phyloP scores from a whole-genome alignment of 2,113 vertebrate species.

The Prietella phreatophila region DNA sequence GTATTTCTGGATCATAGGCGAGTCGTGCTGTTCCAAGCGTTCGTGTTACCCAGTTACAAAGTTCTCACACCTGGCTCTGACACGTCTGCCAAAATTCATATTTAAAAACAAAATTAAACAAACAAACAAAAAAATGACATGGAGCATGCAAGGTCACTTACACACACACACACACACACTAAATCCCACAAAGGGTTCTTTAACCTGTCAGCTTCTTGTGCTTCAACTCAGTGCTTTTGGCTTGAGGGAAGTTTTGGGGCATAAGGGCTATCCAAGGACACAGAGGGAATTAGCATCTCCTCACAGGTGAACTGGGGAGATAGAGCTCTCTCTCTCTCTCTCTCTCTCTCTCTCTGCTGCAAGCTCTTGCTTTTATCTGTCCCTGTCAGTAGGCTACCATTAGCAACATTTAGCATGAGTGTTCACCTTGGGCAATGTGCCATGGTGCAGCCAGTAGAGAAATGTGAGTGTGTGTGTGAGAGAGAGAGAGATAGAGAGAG shows the following conservation, averaged over 20 bases:
- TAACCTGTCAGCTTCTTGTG: not conserved
- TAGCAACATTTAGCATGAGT: conserved; percentile 34
- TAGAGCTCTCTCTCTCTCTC: conserved; percentile 1
- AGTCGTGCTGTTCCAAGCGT: not conserved
- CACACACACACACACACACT: not conserved
- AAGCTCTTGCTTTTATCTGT: conserved; percentile 24
- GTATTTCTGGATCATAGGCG: not conserved
- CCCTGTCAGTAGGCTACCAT: conserved; percentile 33
- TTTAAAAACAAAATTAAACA: not conserved
- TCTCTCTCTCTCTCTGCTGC: conserved; percentile 3
- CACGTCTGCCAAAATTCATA: not conserved
- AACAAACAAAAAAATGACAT: not conserved
- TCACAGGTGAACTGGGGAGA: conserved; percentile 34
- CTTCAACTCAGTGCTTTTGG: not conserved
- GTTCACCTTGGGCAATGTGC: conserved; percentile 35
- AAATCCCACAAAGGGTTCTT: conserved; percentile 8
- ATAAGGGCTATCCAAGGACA: conserved; percentile 37
- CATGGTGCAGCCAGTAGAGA: conserved; percentile 14
- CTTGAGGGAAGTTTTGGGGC: conserved; percentile 6
- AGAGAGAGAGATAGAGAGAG: not conserved
- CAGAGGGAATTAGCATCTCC: conserved; percentile 32
- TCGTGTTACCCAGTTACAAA: not conserved
- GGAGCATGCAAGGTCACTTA: not conserved
- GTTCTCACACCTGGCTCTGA: not conserved
- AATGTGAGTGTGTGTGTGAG: conserved; percentile 18